A percentile compares a stretch with the other conserved stretches of the same genome.
Evolutionary conservation across 2,888 invertebrate species (phyloP).

Genomic region (Agrenia bidenticulata): DNA sequence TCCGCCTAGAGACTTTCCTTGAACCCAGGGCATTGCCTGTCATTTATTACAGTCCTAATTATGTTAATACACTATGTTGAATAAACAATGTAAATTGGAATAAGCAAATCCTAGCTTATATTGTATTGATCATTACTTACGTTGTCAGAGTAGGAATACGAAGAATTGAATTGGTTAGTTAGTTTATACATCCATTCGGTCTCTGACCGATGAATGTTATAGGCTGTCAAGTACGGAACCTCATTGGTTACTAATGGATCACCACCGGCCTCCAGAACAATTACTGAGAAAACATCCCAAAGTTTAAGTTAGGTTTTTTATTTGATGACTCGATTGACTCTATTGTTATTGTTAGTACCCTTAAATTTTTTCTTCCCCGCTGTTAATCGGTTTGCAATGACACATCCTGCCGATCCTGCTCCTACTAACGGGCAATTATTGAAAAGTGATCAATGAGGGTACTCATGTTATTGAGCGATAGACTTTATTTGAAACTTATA

Average conservation of each 20-base stretch:
- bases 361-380: not conserved
- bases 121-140: not conserved
- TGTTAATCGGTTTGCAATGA: not conserved
- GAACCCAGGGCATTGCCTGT: too few relatives aligned
- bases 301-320: too few relatives aligned
- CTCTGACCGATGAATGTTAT: not conserved
- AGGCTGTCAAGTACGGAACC: not conserved
- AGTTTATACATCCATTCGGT: slow-evolving; percentile 4
- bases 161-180: not conserved
- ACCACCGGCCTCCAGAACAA: slow-evolving; percentile 9
- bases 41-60: too few relatives aligned
- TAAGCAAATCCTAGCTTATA: not conserved
- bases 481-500: slow-evolving; percentile 2
- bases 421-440: too few relatives aligned
- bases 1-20: slow-evolving; percentile 16
- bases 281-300: too few relatives aligned
- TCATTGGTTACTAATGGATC: not conserved
- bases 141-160: not conserved
- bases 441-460: too few relatives aligned
- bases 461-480: too few relatives aligned
- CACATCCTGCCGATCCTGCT: slow-evolving; percentile 9
- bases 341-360: too few relatives aligned
- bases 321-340: too few relatives aligned
- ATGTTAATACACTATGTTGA: not conserved
- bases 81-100: not conserved